phyloP scores from a whole-genome alignment of 2,888 invertebrate species.

The Carabus problematicus region DNA sequence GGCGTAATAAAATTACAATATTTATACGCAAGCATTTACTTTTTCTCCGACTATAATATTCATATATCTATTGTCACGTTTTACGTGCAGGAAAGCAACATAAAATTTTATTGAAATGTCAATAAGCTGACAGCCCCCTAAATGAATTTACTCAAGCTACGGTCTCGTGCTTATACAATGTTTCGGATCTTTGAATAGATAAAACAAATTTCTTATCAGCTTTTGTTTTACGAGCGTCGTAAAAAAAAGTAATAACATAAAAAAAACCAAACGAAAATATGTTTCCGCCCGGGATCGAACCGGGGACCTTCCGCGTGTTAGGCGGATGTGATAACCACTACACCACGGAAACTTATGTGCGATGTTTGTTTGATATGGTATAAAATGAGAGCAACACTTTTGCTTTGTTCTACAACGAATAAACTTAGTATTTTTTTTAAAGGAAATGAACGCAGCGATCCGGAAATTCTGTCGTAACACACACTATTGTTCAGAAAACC shows the following conservation, averaged over 20 bases:
- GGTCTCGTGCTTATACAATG: conserved; percentile 28
- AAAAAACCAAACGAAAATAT: conserved; percentile 49
- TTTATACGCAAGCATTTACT: no score
- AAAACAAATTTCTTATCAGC: conserved; percentile 36
- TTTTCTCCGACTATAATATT: conserved; percentile 8
- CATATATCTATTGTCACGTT: conserved; percentile 18
- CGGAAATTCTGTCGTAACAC: conserved; percentile 33
- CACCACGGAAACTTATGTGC: conserved; percentile 78
- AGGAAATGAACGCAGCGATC: conserved; percentile 34
- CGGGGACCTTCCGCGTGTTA: conserved; percentile 91
- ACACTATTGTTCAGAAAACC: conserved; percentile 32
- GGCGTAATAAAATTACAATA: no score
- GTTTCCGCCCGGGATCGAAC: conserved; percentile 90
- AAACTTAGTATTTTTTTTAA: no score
- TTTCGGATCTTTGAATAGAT: conserved; percentile 38
- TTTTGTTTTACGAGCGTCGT: conserved; percentile 33
- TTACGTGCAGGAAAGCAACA: conserved; percentile 5
- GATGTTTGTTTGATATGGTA: background rate
- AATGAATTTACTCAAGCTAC: conserved; percentile 18
- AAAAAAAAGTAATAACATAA: conserved; percentile 32
- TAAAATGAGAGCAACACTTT: no score
- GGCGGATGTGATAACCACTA: conserved; percentile 92
- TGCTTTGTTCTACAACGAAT: no score
- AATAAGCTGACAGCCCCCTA: conserved; percentile 27
- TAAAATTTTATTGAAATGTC: conserved; percentile 39